These are phyloP conservation scores for Saiga tatarica DNA, from an alignment of 2,113 vertebrate species.

Conservation along the genomic window DNA sequence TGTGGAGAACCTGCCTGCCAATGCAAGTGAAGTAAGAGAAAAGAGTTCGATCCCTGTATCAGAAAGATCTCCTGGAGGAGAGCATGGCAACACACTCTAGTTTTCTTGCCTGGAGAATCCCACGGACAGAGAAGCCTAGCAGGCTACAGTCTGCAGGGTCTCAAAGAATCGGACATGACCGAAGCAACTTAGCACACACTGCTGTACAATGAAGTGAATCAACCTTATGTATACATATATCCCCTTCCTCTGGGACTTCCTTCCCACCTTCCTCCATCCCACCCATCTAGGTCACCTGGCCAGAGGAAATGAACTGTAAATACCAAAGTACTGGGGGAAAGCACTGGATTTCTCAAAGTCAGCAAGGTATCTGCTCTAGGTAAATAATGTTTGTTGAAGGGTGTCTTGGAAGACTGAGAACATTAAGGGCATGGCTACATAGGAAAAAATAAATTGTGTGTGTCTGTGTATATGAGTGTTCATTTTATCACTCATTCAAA, in stretches of 20 bases:
- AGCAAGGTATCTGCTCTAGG: background rate
- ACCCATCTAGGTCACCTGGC: background rate
- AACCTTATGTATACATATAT: background rate
- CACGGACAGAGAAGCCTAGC: background rate
- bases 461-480: background rate
- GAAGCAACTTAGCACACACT: background rate
- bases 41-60: background rate
- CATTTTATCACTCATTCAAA: background rate
- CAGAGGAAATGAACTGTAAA: background rate
- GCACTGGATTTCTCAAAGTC: background rate
- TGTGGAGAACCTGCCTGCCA: background rate
- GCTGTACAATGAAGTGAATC: background rate
- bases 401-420: background rate
- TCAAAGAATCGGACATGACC: background rate
- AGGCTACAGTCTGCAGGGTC: accelerated
- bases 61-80: background rate
- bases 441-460: background rate
- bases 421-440: background rate
- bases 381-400: background rate
- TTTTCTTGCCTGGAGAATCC: background rate
- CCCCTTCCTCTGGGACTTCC: background rate
- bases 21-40: background rate
- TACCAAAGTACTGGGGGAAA: background rate
- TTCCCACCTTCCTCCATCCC: background rate
- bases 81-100: background rate